Conservation (phyloP, 2,797 vertebrate species). For the Trachops cirrhosus region DNA sequence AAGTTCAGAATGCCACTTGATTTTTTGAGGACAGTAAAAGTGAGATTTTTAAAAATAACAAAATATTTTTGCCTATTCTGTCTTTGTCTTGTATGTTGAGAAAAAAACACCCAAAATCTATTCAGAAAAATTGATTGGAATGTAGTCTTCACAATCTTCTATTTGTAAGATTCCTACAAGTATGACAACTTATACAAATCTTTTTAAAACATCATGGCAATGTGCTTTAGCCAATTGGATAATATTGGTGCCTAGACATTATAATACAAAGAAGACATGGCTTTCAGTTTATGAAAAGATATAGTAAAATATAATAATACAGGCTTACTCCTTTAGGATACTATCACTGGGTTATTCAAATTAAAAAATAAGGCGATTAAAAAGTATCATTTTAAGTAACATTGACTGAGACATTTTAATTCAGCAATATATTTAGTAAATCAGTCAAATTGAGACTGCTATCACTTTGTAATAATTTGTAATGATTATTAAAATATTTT, state of each 20-base stretch:
- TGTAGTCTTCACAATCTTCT: not conserved
- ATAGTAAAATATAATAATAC: not conserved
- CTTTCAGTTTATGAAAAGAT: not conserved
- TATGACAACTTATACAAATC: not conserved
- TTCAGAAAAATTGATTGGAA: conserved; percentile 7
- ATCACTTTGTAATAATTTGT: not conserved
- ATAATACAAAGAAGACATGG: not conserved
- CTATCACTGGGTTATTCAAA: not conserved
- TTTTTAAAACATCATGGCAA: not conserved
- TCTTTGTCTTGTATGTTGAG: not conserved
- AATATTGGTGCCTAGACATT: not conserved
- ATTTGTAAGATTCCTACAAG: not conserved
- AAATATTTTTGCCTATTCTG: not conserved
- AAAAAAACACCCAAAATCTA: not conserved
- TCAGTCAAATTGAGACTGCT: not conserved
- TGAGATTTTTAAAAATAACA: not conserved
- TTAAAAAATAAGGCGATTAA: conserved; percentile 1
- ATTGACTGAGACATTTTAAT: not conserved
- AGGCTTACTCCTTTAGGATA: not conserved
- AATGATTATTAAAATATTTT: not conserved
- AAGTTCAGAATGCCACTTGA: not conserved
- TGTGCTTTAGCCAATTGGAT: not conserved
- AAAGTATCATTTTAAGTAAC: not conserved
- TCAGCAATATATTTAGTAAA: not conserved
- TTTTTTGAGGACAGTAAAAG: not conserved